phyloP scores from a whole-genome alignment of 2,113 vertebrate species.

The Lepus europaeus region DNA sequence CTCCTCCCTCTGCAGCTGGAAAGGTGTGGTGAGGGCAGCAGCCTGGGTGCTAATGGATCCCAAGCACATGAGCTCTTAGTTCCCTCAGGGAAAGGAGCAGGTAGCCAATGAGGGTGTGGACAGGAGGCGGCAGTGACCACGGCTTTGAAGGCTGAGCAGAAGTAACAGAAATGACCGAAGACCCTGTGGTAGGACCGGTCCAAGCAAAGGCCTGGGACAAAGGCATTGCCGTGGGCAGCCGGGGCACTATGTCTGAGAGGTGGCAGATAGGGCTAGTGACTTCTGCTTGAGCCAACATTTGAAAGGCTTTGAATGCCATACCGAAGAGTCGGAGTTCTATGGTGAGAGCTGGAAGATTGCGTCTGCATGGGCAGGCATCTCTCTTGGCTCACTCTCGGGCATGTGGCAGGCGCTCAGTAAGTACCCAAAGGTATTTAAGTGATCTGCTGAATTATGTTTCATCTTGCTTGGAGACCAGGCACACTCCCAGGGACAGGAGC shows the following conservation, averaged over 20 bases:
- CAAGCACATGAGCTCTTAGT: not conserved
- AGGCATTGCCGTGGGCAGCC: not conserved
- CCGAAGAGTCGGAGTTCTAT: not conserved
- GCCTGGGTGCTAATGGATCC: not conserved
- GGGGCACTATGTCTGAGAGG: not conserved
- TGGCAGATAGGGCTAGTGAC: not conserved
- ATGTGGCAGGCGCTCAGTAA: slow-evolving; percentile 29
- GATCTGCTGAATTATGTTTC: not conserved
- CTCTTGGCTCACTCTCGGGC: not conserved
- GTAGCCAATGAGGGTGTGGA: not conserved
- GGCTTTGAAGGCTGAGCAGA: slow-evolving; percentile 13
- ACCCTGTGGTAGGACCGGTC: not conserved
- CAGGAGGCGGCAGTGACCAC: not conserved
- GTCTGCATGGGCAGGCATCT: not conserved
- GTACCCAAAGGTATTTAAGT: not conserved
- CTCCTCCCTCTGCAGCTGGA: not conserved
- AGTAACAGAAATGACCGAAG: not conserved
- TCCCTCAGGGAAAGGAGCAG: not conserved
- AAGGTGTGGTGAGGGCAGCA: not conserved
- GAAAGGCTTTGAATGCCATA: not conserved
- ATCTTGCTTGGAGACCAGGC: not conserved
- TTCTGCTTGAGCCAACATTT: not conserved
- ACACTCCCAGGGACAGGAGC: not conserved
- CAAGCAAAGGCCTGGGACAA: not conserved
- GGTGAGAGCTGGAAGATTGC: not conserved